These are phyloP conservation scores for Sternarchorhynchus goeldii DNA, from an alignment of 2,797 vertebrate genomes.

Conservation along the genomic window DNA sequence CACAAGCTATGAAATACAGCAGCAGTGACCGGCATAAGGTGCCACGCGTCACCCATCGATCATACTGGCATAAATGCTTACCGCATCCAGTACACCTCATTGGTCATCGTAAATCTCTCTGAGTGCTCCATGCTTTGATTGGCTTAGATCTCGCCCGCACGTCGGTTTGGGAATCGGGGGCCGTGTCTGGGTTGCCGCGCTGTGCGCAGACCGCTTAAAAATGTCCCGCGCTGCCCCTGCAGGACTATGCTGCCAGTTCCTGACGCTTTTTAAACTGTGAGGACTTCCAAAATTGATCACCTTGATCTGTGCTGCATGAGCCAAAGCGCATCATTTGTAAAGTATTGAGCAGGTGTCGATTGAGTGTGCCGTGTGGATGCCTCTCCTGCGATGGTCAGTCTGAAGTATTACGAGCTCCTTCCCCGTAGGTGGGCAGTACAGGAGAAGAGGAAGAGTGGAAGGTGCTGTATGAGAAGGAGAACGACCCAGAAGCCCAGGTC, in stretches of 20 bases:
- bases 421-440: slow-evolving; percentile 75
- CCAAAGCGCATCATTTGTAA: neutral
- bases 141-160: slow-evolving; percentile 53
- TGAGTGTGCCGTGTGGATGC: neutral
- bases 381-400: neutral
- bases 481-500: slow-evolving; percentile 83
- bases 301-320: neutral
- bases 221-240: slow-evolving; percentile 7
- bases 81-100: slow-evolving; percentile 59
- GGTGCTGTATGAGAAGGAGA: slow-evolving; percentile 84
- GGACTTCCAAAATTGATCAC: neutral
- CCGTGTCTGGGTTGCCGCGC: slow-evolving; percentile 38
- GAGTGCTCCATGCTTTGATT: slow-evolving; percentile 57
- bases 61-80: slow-evolving; percentile 63
- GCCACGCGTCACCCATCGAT: slow-evolving; percentile 57
- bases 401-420: neutral
- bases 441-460: slow-evolving; percentile 87
- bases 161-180: slow-evolving; percentile 35
- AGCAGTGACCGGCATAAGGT: slow-evolving; percentile 58
- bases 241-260: slow-evolving; percentile 12
- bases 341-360: neutral
- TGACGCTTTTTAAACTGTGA: slow-evolving; percentile 25
- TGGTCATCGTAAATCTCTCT: slow-evolving; percentile 60
- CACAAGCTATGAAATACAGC: slow-evolving; percentile 59
- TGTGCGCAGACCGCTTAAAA: slow-evolving; percentile 43